phyloP scores from a whole-genome alignment of 2,113 vertebrate genomes.

The Poeciliopsis occidentalis region DNA sequence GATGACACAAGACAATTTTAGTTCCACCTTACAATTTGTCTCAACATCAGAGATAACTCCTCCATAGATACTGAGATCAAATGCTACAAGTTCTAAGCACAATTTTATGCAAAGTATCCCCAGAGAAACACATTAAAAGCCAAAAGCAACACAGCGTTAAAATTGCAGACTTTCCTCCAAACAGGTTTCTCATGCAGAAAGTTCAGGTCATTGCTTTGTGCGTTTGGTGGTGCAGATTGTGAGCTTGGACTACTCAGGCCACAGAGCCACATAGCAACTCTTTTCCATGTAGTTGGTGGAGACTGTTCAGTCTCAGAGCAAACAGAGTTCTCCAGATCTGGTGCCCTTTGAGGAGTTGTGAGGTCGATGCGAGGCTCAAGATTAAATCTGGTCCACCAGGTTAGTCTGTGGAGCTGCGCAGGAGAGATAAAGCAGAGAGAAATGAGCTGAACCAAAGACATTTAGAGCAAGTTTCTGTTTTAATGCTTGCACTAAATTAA shows the following conservation, averaged over 20 bases:
- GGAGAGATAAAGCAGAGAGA: background rate
- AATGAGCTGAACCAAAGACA: background rate
- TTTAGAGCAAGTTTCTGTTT: background rate
- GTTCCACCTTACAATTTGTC: no score
- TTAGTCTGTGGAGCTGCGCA: constrained; percentile 83
- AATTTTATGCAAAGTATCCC: constrained; percentile 85
- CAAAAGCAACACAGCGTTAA: constrained; percentile 86
- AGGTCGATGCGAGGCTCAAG: constrained; percentile 59
- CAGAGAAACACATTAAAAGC: constrained; percentile 88
- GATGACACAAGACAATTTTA: no score
- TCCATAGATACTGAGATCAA: no score
- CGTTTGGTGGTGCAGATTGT: constrained; percentile 8
- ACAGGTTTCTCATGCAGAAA: constrained; percentile 83
- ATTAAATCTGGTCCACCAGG: constrained; percentile 89
- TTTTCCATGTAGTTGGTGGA: constrained; percentile 71
- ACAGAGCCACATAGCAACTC: constrained; percentile 82
- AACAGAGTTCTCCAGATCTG: background rate
- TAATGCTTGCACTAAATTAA: background rate
- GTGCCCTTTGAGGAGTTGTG: constrained; percentile 21
- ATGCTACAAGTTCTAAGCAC: no score
- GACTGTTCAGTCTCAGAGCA: background rate
- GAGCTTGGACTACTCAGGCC: constrained; percentile 68
- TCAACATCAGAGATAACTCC: no score
- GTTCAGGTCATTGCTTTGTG: constrained; percentile 76
- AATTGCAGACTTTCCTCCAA: constrained; percentile 85